These are phyloP conservation scores for Drosophila carrolli DNA, from an alignment of 1,140 invertebrate species.

Conservation along the genomic window DNA sequence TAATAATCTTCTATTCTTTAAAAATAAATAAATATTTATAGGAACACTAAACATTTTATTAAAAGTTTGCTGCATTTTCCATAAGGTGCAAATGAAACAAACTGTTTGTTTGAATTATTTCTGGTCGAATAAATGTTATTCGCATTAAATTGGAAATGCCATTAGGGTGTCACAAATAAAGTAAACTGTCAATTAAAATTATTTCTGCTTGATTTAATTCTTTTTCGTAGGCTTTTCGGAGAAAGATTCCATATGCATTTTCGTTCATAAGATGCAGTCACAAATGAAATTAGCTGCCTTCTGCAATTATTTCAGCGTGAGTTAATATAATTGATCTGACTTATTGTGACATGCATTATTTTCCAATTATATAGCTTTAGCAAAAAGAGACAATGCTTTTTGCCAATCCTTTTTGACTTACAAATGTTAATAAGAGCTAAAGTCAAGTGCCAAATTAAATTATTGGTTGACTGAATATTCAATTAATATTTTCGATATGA, in stretches of 20 bases:
- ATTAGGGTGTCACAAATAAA: background rate
- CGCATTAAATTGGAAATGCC: background rate
- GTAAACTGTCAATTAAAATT: background rate
- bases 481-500: no score
- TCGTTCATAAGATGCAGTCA: conserved; percentile 6
- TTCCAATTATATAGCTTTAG: background rate
- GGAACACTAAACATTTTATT: no score
- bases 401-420: no score
- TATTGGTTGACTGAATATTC: no score
- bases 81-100: background rate
- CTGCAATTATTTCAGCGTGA: background rate
- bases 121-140: background rate
- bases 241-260: background rate
- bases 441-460: no score
- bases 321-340: background rate
- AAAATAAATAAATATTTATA: no score
- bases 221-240: background rate
- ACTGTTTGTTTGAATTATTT: background rate
- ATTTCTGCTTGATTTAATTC: background rate
- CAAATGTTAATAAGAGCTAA: no score
- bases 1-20: background rate
- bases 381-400: no score
- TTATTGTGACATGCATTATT: background rate
- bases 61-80: background rate
- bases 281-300: conserved; percentile 3